phyloP scores from a whole-genome alignment of 2,797 vertebrate species.

The Malurus splendens region DNA sequence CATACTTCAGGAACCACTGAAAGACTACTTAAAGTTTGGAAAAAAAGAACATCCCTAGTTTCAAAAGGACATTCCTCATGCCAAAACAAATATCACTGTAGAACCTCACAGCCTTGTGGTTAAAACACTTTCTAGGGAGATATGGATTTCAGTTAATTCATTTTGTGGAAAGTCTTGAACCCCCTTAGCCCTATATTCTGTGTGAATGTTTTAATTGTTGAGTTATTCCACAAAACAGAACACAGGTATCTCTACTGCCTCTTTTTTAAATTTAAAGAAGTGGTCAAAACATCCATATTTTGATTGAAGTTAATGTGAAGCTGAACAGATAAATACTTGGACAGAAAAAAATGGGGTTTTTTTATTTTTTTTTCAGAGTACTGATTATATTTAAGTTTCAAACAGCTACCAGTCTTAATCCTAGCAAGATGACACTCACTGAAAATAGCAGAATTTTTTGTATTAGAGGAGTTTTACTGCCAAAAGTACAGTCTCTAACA shows the following conservation, averaged over 20 bases:
- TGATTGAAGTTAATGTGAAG: not conserved
- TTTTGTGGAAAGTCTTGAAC: not conserved
- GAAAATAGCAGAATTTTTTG: not conserved
- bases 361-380: not conserved
- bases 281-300: not conserved
- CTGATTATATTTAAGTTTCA: not conserved
- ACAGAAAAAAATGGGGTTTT: not conserved
- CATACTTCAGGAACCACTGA: not conserved
- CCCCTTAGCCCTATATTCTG: fast-evolving
- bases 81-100: fast-evolving
- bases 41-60: not conserved
- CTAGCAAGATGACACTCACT: not conserved
- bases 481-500: not conserved
- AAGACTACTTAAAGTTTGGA: not conserved
- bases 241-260: not conserved
- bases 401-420: not conserved
- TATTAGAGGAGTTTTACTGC: not conserved
- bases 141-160: not conserved
- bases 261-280: not conserved
- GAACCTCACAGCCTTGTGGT: not conserved
- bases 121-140: not conserved
- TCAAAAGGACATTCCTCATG: not conserved
- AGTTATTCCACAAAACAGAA: not conserved
- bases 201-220: not conserved
- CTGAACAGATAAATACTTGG: not conserved